Evolutionary conservation across 2,888 invertebrate genomes (phyloP), one percentile per base, ranked within the genome.

Genomic region (Ferdinandea cuprea): DNA sequence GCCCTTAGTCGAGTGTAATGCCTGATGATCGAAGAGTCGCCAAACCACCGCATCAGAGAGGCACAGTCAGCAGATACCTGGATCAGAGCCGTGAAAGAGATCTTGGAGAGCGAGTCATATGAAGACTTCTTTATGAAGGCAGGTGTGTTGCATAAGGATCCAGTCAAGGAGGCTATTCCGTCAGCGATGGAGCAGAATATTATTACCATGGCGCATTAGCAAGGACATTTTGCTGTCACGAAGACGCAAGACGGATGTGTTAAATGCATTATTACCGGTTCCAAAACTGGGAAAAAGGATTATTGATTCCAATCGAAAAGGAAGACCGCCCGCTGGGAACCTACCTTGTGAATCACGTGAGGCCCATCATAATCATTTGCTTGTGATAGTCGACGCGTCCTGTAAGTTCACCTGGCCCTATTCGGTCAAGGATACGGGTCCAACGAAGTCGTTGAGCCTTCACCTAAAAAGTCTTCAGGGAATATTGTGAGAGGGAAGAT

Each of bases 351-450:
- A 89, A 89, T 46, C 89, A 90, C 48, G 5, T 25, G 3, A 5
- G 25, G 3, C 25, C 25, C 25, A 25, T 25, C 2, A 25, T 2
- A 25, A 25, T 3, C 25, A 25, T 5, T 3, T 25, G 5, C 5
- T 25, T 2, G 25, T 25, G 2, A 5, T 25, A 3, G 25, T 25
- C 0, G 89, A 89, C 81, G 87, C 71, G 0, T 89, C 88, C 44
- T 87, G 88, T 0, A 89, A 89, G 46, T 89, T 89, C 85, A 74
- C 77, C 0, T 89, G 89, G 89, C 11, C 89, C 0, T 89, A 85
- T 50, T 88, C 89, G 0, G 85, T 80, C 0, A 88, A 87, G 61
- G 79, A 80, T 1, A 86, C 86, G 77, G 86, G 0, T 61, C 85
- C 1, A 79, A 77, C 15, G 89, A 91, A 48, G 87, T 86, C 0